Base-by-base conservation (phyloP, 2,113 vertebrate genomes). In the Phylloscopus whistleri region DNA sequence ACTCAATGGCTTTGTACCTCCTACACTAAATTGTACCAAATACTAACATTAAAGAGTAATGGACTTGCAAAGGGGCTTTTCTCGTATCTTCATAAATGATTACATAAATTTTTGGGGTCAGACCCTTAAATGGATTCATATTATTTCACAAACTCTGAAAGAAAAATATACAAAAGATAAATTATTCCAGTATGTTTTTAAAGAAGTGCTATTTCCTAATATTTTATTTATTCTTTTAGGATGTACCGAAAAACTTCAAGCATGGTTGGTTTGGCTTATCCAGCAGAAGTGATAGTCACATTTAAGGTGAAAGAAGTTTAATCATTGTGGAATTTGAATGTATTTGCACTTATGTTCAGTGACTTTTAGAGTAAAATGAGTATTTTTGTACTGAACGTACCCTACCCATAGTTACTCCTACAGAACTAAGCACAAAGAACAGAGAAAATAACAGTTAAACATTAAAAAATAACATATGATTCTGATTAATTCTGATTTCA, bases 211-310 rank as follows among this genome's bases (percentile, higher is more conserved):
- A 28, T 62, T 68, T 78, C 20, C 76, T 93, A 81, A 73, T 94
- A 44, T 91, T 76, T 78, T 67, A 67, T 95, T 95, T 96, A 6
- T 94, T 92, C 87, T 94, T 97, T 80, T 97, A 99, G 99, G 98
- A 99, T 99, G 99, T 99, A 99, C 97, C 98, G 99, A 97, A 98
- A 99, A 96, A 99, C 98, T 4, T 99, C 99, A 73, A 99, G 98
- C 96, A 98, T 99, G 99, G 98, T 98, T 58, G 99, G 99, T 73
- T 98, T 99, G 97, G 98, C 98, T 66, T 99, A 99, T 90, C 99
- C 99, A 92, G 98, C 99, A 95, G 98, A 98, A 87, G 99, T 99
- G 79, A 98, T 99, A 96, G 87, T 96, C 80, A 98, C 98, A 83
- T 98, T 99, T 95, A 99, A 99, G 99, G 99, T 99, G 97, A 98